phyloP scores from a whole-genome alignment of 2,113 vertebrate genomes.

The Corythoichthys haematopterus region DNA sequence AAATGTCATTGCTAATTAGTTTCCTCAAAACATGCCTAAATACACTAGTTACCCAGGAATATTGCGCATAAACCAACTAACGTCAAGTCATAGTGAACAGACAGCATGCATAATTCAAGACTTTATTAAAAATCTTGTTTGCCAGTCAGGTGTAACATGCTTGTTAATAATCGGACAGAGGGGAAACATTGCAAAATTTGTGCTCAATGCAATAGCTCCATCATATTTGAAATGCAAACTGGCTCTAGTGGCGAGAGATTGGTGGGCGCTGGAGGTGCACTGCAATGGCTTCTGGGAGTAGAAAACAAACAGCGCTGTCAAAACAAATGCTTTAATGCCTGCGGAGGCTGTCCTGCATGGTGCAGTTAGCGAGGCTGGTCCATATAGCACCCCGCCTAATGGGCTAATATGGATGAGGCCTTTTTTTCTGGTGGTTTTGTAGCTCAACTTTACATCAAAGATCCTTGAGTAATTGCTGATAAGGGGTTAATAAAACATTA shows the following conservation, averaged over 20 bases:
- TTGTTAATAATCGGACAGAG: conserved; percentile 32
- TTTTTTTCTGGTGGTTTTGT: conserved; percentile 70
- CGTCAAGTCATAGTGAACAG: conserved; percentile 15
- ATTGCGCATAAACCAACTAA: conserved; percentile 6
- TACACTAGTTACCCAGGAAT: conserved; percentile 26
- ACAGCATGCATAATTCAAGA: conserved; percentile 15
- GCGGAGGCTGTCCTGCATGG: conserved; percentile 69
- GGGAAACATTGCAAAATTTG: conserved; percentile 41
- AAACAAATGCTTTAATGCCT: conserved; percentile 74
- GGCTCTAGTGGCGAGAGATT: conserved; percentile 70
- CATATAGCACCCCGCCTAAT: conserved; percentile 58
- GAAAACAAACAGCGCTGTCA: conserved; percentile 75
- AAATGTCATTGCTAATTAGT: conserved; percentile 6
- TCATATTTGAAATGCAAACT: conserved; percentile 69
- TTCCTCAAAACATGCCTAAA: conserved; percentile 2
- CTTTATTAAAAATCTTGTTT: conserved; percentile 34
- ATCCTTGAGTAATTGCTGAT: conserved; percentile 84
- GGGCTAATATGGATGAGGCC: conserved; percentile 64
- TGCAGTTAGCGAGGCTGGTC: conserved; percentile 66
- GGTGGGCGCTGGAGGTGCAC: conserved; percentile 71
- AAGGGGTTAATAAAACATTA: conserved; percentile 84
- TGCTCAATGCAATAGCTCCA: conserved; percentile 67
- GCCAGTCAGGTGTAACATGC: conserved; percentile 40
- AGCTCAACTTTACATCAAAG: conserved; percentile 85
- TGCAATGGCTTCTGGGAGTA: conserved; percentile 74